These are phyloP conservation scores for Myotis brandtii DNA, from an alignment of 2,113 vertebrate genomes.

Conservation along the genomic window DNA sequence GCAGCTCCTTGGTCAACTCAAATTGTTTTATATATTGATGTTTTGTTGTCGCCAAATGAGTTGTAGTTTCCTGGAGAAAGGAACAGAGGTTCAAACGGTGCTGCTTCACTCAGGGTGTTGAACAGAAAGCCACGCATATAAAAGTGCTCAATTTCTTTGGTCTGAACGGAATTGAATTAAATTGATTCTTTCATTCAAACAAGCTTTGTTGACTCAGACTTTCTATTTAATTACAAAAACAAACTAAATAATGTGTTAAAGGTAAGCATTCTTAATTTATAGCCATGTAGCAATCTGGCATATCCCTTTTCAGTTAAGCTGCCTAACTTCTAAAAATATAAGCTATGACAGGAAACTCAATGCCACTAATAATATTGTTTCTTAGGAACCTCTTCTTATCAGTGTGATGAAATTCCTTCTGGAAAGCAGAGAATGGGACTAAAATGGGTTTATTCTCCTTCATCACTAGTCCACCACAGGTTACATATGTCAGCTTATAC, in stretches of 20 bases:
- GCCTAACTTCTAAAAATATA: not conserved
- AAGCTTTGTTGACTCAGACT: not conserved
- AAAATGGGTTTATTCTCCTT: not conserved
- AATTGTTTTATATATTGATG: conserved; percentile 76
- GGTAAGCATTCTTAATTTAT: not conserved
- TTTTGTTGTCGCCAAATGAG: conserved; percentile 63
- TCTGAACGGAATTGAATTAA: not conserved
- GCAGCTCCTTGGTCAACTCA: conserved; percentile 58
- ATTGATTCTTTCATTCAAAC: conserved; percentile 1
- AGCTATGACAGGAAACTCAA: not conserved
- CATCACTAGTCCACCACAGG: not conserved
- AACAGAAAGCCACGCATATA: not conserved
- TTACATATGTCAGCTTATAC: not conserved
- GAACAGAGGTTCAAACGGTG: not conserved
- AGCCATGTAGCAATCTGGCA: not conserved
- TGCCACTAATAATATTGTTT: not conserved
- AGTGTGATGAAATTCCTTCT: not conserved
- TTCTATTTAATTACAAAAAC: conserved; percentile 41
- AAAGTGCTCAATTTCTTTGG: not conserved
- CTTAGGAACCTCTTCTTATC: not conserved
- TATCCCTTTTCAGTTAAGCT: not conserved
- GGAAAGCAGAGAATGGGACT: not conserved
- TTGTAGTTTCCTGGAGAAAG: conserved; percentile 12
- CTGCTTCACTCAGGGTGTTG: not conserved
- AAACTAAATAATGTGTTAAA: not conserved